Evolutionary conservation across 2,113 vertebrate species (phyloP).

Genomic region (Xiphophorus hellerii): DNA sequence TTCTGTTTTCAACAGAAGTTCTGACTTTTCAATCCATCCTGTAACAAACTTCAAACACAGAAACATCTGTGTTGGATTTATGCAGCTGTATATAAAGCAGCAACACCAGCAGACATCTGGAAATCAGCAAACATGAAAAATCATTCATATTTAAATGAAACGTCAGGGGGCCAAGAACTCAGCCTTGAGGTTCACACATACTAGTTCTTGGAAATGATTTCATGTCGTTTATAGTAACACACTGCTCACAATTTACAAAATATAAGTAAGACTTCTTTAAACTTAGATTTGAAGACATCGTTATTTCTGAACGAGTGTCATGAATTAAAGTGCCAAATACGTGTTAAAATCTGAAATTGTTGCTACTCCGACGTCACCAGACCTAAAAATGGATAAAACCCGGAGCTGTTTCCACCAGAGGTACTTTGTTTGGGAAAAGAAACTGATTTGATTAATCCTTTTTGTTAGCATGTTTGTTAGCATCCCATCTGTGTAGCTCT

Average conservation of each 20-base stretch:
- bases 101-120: not conserved
- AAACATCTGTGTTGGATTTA: not conserved
- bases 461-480: slow-evolving; percentile 27
- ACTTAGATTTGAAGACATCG: not conserved
- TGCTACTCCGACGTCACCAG: too few relatives aligned
- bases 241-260: too few relatives aligned
- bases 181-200: not conserved
- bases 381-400: not conserved
- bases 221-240: too few relatives aligned
- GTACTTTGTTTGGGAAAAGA: slow-evolving; percentile 10
- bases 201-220: too few relatives aligned
- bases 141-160: too few relatives aligned
- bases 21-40: not conserved
- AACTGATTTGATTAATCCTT: slow-evolving; percentile 39
- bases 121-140: not conserved
- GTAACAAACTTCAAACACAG: too few relatives aligned
- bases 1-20: not conserved
- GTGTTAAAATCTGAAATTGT: not conserved
- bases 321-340: not conserved
- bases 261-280: not conserved
- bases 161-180: not conserved
- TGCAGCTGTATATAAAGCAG: not conserved
- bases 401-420: slow-evolving; percentile 9
- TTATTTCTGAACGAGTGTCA: not conserved
- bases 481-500: slow-evolving; percentile 24